A percentile compares a stretch with the other conserved stretches of the same genome.
Conservation (phyloP, 2,113 vertebrate genomes). For the Leiothrix lutea region DNA sequence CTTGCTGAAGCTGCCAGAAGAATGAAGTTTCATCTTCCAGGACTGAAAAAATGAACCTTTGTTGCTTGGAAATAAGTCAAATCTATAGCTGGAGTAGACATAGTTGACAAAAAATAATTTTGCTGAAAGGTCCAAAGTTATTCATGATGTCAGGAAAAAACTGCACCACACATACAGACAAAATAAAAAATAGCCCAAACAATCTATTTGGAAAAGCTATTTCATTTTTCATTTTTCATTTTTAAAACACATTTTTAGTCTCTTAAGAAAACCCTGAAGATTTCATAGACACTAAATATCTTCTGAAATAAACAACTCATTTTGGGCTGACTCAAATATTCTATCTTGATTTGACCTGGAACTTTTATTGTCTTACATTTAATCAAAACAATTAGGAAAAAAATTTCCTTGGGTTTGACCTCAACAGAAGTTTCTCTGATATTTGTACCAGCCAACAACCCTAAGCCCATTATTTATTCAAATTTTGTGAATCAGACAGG, state of each 20-base stretch:
- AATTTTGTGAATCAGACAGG: not conserved
- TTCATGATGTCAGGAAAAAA: conserved; percentile 22
- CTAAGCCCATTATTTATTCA: not conserved
- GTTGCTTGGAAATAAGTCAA: not conserved
- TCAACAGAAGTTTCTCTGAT: not conserved
- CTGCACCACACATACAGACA: not conserved
- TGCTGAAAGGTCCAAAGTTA: not conserved
- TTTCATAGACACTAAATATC: not conserved
- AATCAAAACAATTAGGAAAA: not conserved
- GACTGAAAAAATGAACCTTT: conserved; percentile 12
- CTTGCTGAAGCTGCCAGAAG: not conserved
- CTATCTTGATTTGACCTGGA: not conserved
- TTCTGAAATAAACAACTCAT: not conserved
- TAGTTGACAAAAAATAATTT: conserved; percentile 9
- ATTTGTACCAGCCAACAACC: not conserved
- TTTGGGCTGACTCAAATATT: not conserved
- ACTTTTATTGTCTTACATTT: not conserved
- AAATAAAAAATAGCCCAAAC: not conserved
- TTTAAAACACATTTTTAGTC: not conserved
- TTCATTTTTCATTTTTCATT: not conserved
- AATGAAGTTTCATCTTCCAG: not conserved
- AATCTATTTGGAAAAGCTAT: not conserved
- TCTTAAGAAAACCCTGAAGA: not conserved
- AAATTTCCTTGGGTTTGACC: not conserved
- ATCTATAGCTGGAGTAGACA: not conserved